These are phyloP conservation scores for Drosophila falleni DNA, from an alignment of 2,888 invertebrate species.

Conservation along the genomic window DNA sequence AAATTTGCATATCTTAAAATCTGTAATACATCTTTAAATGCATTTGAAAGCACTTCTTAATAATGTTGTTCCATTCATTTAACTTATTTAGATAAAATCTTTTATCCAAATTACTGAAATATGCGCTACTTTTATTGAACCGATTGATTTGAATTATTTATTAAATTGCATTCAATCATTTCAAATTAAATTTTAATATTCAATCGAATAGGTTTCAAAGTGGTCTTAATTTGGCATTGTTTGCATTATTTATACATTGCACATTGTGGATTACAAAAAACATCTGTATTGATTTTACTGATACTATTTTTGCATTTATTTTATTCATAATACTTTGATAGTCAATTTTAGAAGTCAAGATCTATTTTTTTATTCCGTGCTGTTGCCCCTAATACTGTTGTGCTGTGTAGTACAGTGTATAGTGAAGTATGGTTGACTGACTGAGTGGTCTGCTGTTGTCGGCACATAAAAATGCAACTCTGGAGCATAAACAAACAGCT, in stretches of 20 bases:
- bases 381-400: slow-evolving; percentile 14
- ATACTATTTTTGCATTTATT: background rate
- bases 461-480: slow-evolving; percentile 74
- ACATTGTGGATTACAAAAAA: too few relatives aligned
- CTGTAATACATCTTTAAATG: slow-evolving; percentile 7
- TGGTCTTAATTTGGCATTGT: background rate
- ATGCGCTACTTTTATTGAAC: background rate
- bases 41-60: slow-evolving; percentile 7
- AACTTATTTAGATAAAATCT: background rate
- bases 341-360: background rate
- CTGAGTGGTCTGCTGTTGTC: slow-evolving; percentile 56
- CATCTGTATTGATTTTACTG: background rate
- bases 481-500: slow-evolving; percentile 73
- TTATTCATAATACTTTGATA: background rate
- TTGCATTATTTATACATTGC: too few relatives aligned
- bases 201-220: too few relatives aligned
- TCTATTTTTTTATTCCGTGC: background rate
- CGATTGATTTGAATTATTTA: background rate
- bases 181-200: background rate
- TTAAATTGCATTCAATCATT: background rate
- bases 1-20: slow-evolving; percentile 24
- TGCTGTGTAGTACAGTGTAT: slow-evolving; percentile 21
- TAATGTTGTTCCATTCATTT: too few relatives aligned
- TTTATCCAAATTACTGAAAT: background rate
- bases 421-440: slow-evolving; percentile 41